Evolutionary conservation across 2,888 invertebrate genomes (phyloP), one percentile per base, ranked within the genome.

Genomic region (Caenorhabditis zanzibari): DNA sequence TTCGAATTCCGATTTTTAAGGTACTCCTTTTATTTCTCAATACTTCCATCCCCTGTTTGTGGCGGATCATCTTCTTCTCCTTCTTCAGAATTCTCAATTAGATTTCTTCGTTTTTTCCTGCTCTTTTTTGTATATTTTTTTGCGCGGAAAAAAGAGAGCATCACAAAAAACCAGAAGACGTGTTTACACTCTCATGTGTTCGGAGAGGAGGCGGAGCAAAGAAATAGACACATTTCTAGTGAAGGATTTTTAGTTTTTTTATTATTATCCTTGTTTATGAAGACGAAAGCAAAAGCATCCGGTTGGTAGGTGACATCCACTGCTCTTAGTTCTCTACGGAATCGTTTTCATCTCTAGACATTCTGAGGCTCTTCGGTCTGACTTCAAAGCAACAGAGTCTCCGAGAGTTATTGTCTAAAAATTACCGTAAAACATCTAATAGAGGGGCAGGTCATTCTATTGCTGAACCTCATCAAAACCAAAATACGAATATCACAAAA

Each of bases 21-120:
- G n/a, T n/a, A n/a, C n/a, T n/a, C n/a, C n/a, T n/a, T n/a, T n/a
- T n/a, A n/a, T n/a, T n/a, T n/a, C n/a, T 63, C 19, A 9, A 49
- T 19, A 19, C 49, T 35, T 22, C n/a, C 16, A 19, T 19, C 22
- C 28, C 47, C 41, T 44, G 9, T 58, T 52, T 32, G 28, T 32
- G 49, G 32, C 59, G 47, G 56, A 41, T 59, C 49, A 38, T 58
- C 44, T 35, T n/a, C 49, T 56, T 52, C 44, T 68, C 54, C 38
- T 19, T 73, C 52, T 74, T 56, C 75, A 58, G 75, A 75, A 75
- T 66, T 75, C 75, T 75, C 75, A 75, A 75, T 75, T 75, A 75
- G 75, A 75, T 75, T 75, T 66, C 54, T 64, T n/a, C 26, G 6
- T 47, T 44, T 47, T 22, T 58, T 58, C 35, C 58, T 44, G n/a